These are phyloP conservation scores for Stegophylla sp. DNA, from an alignment of 2,888 invertebrate genomes.

Conservation along the genomic window DNA sequence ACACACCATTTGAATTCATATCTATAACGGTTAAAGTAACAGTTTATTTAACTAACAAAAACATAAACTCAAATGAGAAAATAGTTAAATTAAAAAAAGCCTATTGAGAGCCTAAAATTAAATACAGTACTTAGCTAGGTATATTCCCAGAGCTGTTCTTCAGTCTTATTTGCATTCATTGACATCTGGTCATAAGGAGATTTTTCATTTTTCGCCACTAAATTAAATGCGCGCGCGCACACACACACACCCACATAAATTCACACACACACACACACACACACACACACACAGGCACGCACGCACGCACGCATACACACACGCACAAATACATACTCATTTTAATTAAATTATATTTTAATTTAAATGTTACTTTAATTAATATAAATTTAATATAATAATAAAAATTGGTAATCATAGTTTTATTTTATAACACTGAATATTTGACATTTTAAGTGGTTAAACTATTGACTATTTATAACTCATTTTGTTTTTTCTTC, in stretches of 20 bases:
- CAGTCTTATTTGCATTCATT: slow-evolving; percentile 55
- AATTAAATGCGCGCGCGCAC: neutral
- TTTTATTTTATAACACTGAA: neutral
- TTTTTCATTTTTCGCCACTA: slow-evolving; percentile 31
- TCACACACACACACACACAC: neutral
- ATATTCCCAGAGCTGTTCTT: slow-evolving; percentile 45
- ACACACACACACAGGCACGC: neutral
- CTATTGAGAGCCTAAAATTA: slow-evolving; percentile 36
- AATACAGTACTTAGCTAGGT: slow-evolving; percentile 39
- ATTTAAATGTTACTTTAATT: slow-evolving; percentile 25
- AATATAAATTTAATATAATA: slow-evolving; percentile 14
- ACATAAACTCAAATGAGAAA: slow-evolving; percentile 21
- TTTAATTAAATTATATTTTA: slow-evolving; percentile 6
- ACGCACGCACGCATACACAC: neutral
- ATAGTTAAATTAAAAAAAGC: slow-evolving; percentile 31
- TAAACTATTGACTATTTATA: neutral
- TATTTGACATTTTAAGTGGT: slow-evolving; percentile 20
- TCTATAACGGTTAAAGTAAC: neutral
- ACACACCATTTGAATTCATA: slow-evolving; percentile 10
- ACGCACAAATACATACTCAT: slow-evolving; percentile 18
- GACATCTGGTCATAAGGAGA: slow-evolving; percentile 47
- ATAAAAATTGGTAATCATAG: slow-evolving; percentile 6
- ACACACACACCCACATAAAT: neutral
- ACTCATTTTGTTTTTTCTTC: neutral
- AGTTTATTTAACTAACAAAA: slow-evolving; percentile 22